Evolutionary conservation across 2,797 vertebrate genomes (phyloP), one percentile per base, ranked within the genome.

Genomic region (Pachyuromys duprasi): DNA sequence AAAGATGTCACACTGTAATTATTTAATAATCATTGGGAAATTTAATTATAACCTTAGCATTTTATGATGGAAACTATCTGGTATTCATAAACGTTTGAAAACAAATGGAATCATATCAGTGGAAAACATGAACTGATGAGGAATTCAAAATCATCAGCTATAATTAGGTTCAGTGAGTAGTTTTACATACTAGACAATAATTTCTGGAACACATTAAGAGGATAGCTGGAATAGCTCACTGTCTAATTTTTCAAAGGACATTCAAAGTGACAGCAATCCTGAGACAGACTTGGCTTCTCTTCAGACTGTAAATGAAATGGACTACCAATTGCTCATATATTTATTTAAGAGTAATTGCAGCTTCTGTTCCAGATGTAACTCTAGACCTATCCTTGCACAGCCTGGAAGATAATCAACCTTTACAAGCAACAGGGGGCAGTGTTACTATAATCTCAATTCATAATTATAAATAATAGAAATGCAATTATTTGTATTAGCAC

Each of bases 131-230:
- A 90, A 86, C 78, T 70, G 24, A 87, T 55, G 65, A 45, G 67
- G 33, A 92, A 88, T 80, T 95, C 45, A 95, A 91, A 86, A 89
- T 88, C 7, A 91, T 93, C 84, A 96, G 31, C 24, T 83, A 86
- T 93, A 95, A 90, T 95, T 97, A 98, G 97, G 97, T 98, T 97
- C 97, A 96, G 76, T 95, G 90, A 97, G 93, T 96, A 95, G 82
- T 97, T 98, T 97, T 97, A 97, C 2, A 39, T 39, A 15, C 90
- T 96, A 97, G 91, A 97, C 95, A 98, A 97, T 92, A 97, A 97
- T 98, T 98, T 98, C 95, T 98, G 97, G 96, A 98, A 98, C 95
- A 97, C 95, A 98, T 98, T 98, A 98, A 97, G 86, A 97, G 84
- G 72, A 96, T 96, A 95, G 80, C 95, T 98, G 89, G 90, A 97